phyloP scores from a whole-genome alignment of 2,113 vertebrate genomes.

The Calyptomena viridis region DNA sequence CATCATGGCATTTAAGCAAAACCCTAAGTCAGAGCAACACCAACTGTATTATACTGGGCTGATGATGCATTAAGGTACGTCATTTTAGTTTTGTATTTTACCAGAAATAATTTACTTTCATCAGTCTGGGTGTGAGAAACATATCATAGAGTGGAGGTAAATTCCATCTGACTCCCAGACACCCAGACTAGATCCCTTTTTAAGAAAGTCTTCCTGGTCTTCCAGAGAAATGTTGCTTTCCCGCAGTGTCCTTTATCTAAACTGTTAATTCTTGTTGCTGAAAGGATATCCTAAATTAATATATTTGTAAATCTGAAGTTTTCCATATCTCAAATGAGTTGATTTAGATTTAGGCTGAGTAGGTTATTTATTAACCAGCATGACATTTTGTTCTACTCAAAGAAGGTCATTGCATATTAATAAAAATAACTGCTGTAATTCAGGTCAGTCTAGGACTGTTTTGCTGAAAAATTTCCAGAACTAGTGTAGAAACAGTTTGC shows the following conservation, averaged over 20 bases:
- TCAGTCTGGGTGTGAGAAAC: not conserved
- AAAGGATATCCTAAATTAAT: not conserved
- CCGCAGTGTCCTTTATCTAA: not conserved
- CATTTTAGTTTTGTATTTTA: not conserved
- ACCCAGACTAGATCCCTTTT: not conserved
- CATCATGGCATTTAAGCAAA: not conserved
- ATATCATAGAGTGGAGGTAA: not conserved
- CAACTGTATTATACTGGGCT: not conserved
- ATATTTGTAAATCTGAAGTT: not conserved
- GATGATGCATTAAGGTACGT: not conserved
- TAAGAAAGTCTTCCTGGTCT: not conserved
- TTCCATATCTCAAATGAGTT: not conserved
- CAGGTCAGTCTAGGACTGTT: not conserved
- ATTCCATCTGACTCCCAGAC: not conserved
- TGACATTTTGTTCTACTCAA: not conserved
- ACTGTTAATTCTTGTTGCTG: not conserved
- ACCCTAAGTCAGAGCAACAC: not conserved
- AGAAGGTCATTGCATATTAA: not conserved
- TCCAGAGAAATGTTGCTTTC: not conserved
- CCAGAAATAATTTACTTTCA: not conserved
- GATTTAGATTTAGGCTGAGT: not conserved
- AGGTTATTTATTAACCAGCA: not conserved
- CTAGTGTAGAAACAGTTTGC: not conserved
- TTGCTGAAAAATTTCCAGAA: not conserved
- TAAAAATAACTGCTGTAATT: not conserved